Conservation (phyloP, 2,797 vertebrate genomes). For the Crax fasciolata region DNA sequence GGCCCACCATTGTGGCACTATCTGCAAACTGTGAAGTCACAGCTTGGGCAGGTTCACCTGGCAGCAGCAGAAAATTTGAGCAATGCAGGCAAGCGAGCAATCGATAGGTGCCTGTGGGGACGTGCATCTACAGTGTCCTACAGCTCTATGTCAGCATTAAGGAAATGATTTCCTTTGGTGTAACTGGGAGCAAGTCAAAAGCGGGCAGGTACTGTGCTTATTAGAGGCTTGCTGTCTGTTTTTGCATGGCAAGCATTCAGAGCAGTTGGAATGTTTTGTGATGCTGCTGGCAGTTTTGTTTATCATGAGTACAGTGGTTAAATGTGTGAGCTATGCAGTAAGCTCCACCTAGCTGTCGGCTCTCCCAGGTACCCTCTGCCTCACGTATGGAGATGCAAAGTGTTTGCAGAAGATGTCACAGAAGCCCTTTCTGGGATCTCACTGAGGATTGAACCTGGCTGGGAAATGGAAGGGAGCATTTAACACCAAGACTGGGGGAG, state of each 20-base stretch:
- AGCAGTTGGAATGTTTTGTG: background rate
- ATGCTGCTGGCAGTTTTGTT: background rate
- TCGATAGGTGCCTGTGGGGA: background rate
- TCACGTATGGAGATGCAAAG: rapidly evolving
- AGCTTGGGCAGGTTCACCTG: background rate
- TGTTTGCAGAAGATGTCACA: background rate
- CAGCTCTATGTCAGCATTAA: background rate
- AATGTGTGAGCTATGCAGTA: background rate
- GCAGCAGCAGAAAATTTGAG: background rate
- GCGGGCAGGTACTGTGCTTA: background rate
- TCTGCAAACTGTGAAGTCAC: rapidly evolving
- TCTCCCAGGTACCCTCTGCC: background rate
- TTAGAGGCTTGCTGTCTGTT: background rate
- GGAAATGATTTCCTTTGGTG: background rate
- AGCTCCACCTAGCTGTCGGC: background rate
- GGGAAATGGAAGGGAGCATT: background rate
- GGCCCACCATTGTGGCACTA: background rate
- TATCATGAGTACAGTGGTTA: background rate
- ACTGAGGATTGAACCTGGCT: background rate
- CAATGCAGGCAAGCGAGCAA: rapidly evolving
- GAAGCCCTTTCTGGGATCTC: background rate
- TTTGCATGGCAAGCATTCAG: background rate
- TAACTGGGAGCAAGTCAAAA: background rate
- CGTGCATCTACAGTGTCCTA: background rate
- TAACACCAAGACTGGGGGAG: background rate